Evolutionary conservation across 2,888 invertebrate species (phyloP).

Genomic region (Hyposoter didymator): DNA sequence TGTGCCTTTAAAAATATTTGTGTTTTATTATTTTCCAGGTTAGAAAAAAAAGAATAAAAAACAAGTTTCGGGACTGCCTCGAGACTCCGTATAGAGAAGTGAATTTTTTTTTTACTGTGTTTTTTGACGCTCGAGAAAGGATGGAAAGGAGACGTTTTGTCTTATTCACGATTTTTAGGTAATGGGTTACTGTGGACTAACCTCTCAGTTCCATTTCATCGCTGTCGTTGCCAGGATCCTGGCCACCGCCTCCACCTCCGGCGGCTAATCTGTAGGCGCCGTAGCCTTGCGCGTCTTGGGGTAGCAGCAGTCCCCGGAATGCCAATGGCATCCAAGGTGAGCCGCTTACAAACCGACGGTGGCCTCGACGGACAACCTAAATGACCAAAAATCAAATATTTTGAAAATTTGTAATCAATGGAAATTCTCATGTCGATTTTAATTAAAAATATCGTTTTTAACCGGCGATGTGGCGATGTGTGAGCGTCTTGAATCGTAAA

Average conservation of each 20-base stretch:
- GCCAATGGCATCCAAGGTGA: constrained; percentile 18
- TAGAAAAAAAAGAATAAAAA: background rate
- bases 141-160: background rate
- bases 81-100: background rate
- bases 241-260: constrained; percentile 66
- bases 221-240: constrained; percentile 78
- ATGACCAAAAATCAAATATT: background rate
- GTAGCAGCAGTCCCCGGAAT: constrained; percentile 24
- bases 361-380: background rate
- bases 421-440: background rate
- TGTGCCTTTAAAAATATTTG: background rate
- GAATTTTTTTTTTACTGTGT: background rate
- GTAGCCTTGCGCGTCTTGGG: constrained; percentile 6
- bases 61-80: background rate
- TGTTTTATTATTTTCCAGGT: no score
- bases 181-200: constrained; percentile 55
- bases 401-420: background rate
- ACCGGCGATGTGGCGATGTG: background rate
- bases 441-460: background rate
- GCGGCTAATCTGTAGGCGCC: constrained; percentile 46
- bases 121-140: constrained; percentile 2
- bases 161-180: background rate
- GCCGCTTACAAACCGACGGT: background rate
- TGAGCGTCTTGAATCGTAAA: background rate
- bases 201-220: constrained; percentile 79